Percentiles rank a stretch among this genome's conserved stretches.
These are phyloP conservation scores for Clinocottus analis DNA, from an alignment of 2,113 vertebrate genomes.

Conservation along the genomic window DNA sequence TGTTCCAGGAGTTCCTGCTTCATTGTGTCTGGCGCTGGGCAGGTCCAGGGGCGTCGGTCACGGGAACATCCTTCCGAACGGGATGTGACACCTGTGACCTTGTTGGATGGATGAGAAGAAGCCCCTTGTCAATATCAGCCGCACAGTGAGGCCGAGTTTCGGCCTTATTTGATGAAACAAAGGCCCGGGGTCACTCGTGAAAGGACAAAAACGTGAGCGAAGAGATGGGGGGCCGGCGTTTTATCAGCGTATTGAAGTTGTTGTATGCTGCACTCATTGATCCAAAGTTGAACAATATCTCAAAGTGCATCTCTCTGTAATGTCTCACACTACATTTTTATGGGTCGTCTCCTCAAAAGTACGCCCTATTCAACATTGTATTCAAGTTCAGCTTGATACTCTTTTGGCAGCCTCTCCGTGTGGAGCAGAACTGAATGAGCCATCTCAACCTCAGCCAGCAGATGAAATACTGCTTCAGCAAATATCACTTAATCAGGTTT, in stretches of 20 bases:
- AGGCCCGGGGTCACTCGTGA: not conserved
- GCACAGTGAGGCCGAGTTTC: not conserved
- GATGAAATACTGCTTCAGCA: not conserved
- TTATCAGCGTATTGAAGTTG: not conserved
- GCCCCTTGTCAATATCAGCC: slow-evolving; percentile 8
- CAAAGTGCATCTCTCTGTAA: not conserved
- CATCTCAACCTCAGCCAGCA: not conserved
- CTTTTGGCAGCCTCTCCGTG: not conserved
- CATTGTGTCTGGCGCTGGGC: slow-evolving; percentile 64
- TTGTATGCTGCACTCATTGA: not conserved
- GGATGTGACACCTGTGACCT: slow-evolving; percentile 64
- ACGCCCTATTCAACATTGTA: not conserved
- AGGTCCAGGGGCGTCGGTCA: slow-evolving; percentile 40
- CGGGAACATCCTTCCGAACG: slow-evolving; percentile 60
- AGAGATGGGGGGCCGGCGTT: not conserved
- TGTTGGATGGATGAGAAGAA: slow-evolving; percentile 31
- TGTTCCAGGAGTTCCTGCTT: slow-evolving; percentile 65
- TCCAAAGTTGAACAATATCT: not conserved
- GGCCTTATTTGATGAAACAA: slow-evolving; percentile 16
- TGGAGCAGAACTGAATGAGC: not conserved
- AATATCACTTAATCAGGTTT: not conserved
- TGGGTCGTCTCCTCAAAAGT: not conserved
- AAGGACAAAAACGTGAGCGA: slow-evolving; percentile 7
- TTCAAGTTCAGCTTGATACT: not conserved
- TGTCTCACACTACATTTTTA: not conserved